Evolutionary conservation across 2,113 vertebrate species (phyloP), one percentile per base, ranked within the genome.

Genomic region (Turdus rufiventris): DNA sequence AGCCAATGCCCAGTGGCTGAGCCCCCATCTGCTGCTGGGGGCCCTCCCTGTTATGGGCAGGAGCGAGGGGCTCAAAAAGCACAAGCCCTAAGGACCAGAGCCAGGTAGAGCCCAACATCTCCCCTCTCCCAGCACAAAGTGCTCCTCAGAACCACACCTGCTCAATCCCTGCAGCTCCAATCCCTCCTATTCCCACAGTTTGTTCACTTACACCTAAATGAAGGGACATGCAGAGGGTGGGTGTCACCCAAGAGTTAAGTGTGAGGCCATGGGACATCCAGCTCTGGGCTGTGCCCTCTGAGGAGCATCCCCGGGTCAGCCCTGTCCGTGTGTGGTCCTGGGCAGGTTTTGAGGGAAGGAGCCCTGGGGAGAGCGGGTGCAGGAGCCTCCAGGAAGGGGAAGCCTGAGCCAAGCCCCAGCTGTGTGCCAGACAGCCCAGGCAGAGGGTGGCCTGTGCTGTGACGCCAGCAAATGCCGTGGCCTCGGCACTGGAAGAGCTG

Each of bases 201-300:
- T 24, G 34, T 9, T n/a, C 67, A 9, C 36, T 56, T 1, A 0
- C 25, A 20, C 3, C 38, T 65, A 12, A 26, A 25, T 0, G 19
- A 61, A 82, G 48, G 74, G 38, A 47, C 50, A 48, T 0, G 0
- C 60, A 19, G 50, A 14, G 36, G 18, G 26, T 12, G n/a, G 38
- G 23, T 4, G 21, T 13, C 57, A 72, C 26, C 31, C 82, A 33
- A 3, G 75, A 45, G 63, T 54, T 53, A 20, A 68, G 57, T 1
- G 21, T 38, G 31, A 0, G 0, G 45, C 57, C 61, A 5, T 2
- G 2, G 12, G 2, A 8, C 38, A 16, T 81, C 47, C 57, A 57
- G 51, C 0, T 0, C 77, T 10, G 54, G 57, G 72, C 84, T 34
- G 60, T 10, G 79, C 19, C 71, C 83, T 83, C 14, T 2, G 8